Evolutionary conservation across 1,140 invertebrate species (phyloP), one percentile per base, ranked within the genome.

Genomic region (Drosophila nigromelanica): DNA sequence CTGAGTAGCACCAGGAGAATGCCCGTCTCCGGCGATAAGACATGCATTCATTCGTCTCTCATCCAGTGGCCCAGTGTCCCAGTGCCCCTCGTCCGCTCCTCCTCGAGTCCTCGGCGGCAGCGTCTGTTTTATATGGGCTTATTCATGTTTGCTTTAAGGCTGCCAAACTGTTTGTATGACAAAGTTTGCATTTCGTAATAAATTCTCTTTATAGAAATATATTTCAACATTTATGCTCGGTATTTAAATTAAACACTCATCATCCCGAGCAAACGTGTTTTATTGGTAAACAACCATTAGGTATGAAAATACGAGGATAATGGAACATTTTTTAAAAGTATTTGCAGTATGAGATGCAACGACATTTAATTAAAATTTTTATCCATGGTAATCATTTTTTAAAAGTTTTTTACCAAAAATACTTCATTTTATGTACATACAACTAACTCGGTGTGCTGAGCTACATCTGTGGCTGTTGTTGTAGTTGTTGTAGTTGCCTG

Each of bases 141-240:
- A 51, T 58, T 55, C 68, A 39, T 82, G 82, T 83, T 87, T 82
- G 72, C 68, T 78, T 76, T 64, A 78, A 72, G 69, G 63, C 43
- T 70, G 45, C 48, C 58, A 70, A 83, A 83, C 76, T 87, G 83
- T 89, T 76, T 83, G 76, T 78, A 79, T 73, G 82, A 89, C 82
- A 87, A 76, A 83, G 83, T 87, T 79, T 61, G 76, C 83, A 76
- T 76, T 69, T 82, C 78, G 75, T 89, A 72, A 89, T 89, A 86
- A 89, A 86, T 82, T 78, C 60, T 60, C 60, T 89, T 89, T 71
- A 76, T 59, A 69, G 61, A 78, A 89, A 73, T 86, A 73, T 86
- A 73, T 89, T 82, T 82, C 67, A 69, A 76, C 68, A 63, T 89
- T 89, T 89, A 89, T 79, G 83, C 51, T 51, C 47, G 75, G 83